Conservation (phyloP, 2,113 vertebrate genomes). For the Nerophis lumbriciformis region DNA sequence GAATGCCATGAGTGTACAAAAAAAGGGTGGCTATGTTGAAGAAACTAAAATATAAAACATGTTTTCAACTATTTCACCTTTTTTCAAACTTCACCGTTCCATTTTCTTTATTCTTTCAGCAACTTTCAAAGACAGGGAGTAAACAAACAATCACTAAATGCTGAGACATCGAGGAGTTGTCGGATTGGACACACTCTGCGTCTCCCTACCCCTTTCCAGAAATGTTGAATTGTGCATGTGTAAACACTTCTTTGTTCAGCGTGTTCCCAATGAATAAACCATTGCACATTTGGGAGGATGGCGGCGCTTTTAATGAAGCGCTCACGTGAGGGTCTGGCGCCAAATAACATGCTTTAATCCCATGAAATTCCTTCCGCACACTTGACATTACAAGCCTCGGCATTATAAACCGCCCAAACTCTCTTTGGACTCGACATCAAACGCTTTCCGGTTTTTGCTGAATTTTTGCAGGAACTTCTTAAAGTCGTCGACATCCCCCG, state of each 20-base stretch:
- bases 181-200: no score
- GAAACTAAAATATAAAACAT: no score
- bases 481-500: constrained; percentile 25
- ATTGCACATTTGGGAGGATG: constrained; percentile 44
- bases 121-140: no score
- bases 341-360: constrained; percentile 38
- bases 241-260: constrained; percentile 34
- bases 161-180: no score
- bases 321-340: constrained; percentile 7
- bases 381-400: constrained; percentile 45
- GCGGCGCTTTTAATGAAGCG: constrained; percentile 57
- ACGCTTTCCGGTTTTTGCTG: constrained; percentile 43
- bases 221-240: constrained; percentile 2
- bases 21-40: no score
- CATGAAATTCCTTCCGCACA: constrained; percentile 31
- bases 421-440: constrained; percentile 50
- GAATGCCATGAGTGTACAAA: no score
- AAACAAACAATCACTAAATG: no score
- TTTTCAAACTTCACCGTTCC: no score
- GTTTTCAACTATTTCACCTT: no score
- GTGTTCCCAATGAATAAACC: neutral
- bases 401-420: constrained; percentile 33
- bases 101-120: no score
- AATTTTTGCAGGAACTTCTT: constrained; percentile 47
- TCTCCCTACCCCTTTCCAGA: no score